These are phyloP conservation scores for Tinea pellionella DNA, from an alignment of 2,888 invertebrate species.

Conservation along the genomic window DNA sequence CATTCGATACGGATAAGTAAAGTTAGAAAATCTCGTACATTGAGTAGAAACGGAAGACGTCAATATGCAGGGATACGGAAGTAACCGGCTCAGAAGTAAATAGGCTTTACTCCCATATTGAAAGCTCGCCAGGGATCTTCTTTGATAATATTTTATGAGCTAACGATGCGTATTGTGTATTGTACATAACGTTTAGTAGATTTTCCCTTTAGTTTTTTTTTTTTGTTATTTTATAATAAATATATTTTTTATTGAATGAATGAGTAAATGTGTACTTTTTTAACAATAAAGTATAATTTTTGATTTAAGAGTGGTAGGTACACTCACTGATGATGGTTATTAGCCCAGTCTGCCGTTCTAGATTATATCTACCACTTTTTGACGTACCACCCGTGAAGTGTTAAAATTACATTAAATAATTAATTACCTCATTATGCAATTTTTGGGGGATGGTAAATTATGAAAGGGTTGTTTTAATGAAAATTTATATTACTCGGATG, in stretches of 20 bases:
- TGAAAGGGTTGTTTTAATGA: not conserved
- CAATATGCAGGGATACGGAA: not conserved
- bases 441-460: not conserved
- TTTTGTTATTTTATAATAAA: not conserved
- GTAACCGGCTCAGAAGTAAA: slow-evolving; percentile 9
- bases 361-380: too few relatives aligned
- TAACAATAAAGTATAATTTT: too few relatives aligned
- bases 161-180: not conserved
- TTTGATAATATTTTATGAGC: slow-evolving; percentile 5
- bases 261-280: too few relatives aligned
- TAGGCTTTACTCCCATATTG: slow-evolving; percentile 6
- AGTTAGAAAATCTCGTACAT: not conserved
- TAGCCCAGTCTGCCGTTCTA: too few relatives aligned
- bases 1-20: not conserved
- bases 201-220: not conserved
- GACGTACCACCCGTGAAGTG: too few relatives aligned
- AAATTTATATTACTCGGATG: not conserved
- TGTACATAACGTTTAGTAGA: not conserved
- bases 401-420: too few relatives aligned
- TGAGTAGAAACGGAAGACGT: slow-evolving; percentile 8
- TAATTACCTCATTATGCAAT: too few relatives aligned
- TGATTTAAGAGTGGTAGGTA: too few relatives aligned
- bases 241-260: too few relatives aligned
- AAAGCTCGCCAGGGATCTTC: slow-evolving; percentile 3
- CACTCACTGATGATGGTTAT: too few relatives aligned